These are phyloP conservation scores for Epizoanthus rinbou DNA, from an alignment of 92 coral and sea anemone species.

Conservation along the genomic window DNA sequence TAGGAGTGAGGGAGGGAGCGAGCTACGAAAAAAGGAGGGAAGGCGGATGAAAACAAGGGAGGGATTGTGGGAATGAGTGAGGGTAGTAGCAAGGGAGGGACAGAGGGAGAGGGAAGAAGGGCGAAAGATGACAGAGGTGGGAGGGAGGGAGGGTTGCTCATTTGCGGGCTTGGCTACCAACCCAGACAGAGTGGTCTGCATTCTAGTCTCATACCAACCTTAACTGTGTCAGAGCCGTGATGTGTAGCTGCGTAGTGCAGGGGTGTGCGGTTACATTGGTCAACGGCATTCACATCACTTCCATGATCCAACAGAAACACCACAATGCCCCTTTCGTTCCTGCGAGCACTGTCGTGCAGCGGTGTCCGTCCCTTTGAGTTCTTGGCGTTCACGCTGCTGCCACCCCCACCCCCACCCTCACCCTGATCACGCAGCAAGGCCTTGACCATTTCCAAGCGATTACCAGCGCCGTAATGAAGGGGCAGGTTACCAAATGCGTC, in stretches of 20 bases:
- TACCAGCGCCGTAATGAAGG: constrained; percentile 33
- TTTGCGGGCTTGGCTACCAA: no score
- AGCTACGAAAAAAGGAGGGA: no score
- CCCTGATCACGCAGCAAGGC: not conserved
- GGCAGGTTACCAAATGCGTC: constrained; percentile 4
- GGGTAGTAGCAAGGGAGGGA: no score
- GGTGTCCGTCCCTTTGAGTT: constrained; percentile 33
- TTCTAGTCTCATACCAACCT: not conserved
- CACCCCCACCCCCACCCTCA: not conserved
- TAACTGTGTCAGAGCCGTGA: constrained; percentile 31
- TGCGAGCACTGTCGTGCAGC: constrained; percentile 30
- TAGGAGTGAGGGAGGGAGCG: no score
- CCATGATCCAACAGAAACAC: constrained; percentile 27
- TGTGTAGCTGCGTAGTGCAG: constrained; percentile 33
- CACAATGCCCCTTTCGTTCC: constrained; percentile 25
- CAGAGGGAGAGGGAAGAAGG: no score
- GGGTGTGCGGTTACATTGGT: constrained; percentile 25
- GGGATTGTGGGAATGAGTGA: no score
- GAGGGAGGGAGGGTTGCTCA: no score
- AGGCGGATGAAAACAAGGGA: no score
- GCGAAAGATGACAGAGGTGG: no score
- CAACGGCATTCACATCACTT: constrained; percentile 35
- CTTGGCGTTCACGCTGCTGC: constrained; percentile 20
- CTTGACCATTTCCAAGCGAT: constrained; percentile 34
- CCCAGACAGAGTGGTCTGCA: no score